Conservation (phyloP, 2,888 invertebrate genomes). For the Scaptomyza parva region DNA sequence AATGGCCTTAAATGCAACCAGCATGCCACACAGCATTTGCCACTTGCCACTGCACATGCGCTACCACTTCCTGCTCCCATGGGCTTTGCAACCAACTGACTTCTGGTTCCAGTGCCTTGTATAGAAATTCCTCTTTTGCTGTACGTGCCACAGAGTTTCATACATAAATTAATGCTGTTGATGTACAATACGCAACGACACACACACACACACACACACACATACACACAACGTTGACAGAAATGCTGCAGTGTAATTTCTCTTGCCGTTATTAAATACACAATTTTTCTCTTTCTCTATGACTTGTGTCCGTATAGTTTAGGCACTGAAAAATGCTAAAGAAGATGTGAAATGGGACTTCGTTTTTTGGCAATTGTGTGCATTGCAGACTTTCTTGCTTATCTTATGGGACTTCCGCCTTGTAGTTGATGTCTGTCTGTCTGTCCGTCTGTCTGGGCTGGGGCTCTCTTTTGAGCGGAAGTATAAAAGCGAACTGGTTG, state of each 20-base stretch:
- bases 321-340: slow-evolving; percentile 21
- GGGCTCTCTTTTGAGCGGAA: background rate
- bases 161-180: slow-evolving; percentile 77
- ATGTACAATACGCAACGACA: slow-evolving; percentile 52
- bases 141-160: slow-evolving; percentile 60
- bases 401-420: slow-evolving; percentile 49
- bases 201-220: slow-evolving; percentile 13
- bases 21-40: slow-evolving; percentile 17
- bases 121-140: slow-evolving; percentile 25
- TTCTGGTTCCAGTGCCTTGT: slow-evolving; percentile 43
- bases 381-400: slow-evolving; percentile 67
- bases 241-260: slow-evolving; percentile 75
- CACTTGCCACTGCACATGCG: slow-evolving; percentile 33
- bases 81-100: slow-evolving; percentile 58
- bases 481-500: background rate
- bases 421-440: slow-evolving; percentile 2
- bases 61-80: slow-evolving; percentile 52
- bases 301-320: slow-evolving; percentile 45
- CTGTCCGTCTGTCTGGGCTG: too few species aligned
- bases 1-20: slow-evolving; percentile 16
- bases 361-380: slow-evolving; percentile 66
- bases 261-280: slow-evolving; percentile 75
- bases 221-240: slow-evolving; percentile 20
- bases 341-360: slow-evolving; percentile 22
- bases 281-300: slow-evolving; percentile 58